Evolutionary conservation across 2,113 vertebrate species (phyloP), one percentile per base, ranked within the genome.

Genomic region (Solea senegalensis): DNA sequence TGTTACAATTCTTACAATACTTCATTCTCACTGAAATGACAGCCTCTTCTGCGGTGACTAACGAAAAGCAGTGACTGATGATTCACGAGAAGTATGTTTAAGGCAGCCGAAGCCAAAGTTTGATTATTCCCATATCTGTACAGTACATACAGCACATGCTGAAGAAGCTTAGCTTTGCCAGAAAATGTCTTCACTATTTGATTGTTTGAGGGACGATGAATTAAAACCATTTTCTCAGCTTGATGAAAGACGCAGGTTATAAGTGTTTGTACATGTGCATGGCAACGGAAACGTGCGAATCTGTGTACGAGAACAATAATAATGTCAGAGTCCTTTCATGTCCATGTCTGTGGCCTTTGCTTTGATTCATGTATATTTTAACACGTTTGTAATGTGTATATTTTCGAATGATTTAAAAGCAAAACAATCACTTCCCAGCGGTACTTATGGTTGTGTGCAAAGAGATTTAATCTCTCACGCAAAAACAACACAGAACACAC

Each of bases 1-100:
- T 74, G 62, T 69, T 65, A 72, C 58, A 76, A 45, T 60, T 51
- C 43, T 73, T 74, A 53, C n/a, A 44, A 26, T 44, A 76, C 67
- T 69, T 64, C 41, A 53, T 34, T 51, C 48, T 60, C 28, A 44
- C 44, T 34, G 61, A 69, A 16, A 45, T 72, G 74, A 74, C 69
- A 65, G 21, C 39, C 28, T 80, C 60, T 21, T 49, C 60, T 70
- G 64, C 62, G 65, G 50, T 69, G 71, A 74, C 72, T 58, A 64
- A 46, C 13, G 13, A 44, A 44, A n/a, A 34, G 2, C 41, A 46
- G 11, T 14, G 43, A 80, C 51, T 72, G 74, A 55, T 77, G 14
- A 45, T 21, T 40, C 50, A 58, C 51, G 48, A 63, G 55, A 26
- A 53, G 68, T 43, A 73, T 46, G 46, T 28, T 57, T 48, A 66